These are phyloP conservation scores for Carpatolechia fugitivella DNA, from an alignment of 2,888 invertebrate genomes.

Conservation along the genomic window DNA sequence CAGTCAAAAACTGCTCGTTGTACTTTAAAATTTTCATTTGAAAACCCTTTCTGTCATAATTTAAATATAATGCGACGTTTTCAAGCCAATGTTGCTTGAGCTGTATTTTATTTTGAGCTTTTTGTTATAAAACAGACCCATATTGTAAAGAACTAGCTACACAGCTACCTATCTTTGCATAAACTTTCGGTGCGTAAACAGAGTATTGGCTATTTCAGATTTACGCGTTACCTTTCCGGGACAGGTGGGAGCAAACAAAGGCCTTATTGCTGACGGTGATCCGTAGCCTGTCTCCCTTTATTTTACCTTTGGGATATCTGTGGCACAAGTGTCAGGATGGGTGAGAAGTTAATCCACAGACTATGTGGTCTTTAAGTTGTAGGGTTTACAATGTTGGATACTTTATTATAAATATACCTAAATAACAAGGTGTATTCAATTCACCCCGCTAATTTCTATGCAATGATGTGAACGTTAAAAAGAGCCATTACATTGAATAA, in stretches of 20 bases:
- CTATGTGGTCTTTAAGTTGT: background rate
- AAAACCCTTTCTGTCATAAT: too few species aligned
- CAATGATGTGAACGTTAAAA: too few species aligned
- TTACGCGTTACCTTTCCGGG: conserved; percentile 8
- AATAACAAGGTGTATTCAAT: too few species aligned
- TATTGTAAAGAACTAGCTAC: background rate
- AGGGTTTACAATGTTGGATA: background rate
- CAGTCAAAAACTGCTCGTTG: too few species aligned
- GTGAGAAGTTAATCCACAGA: conserved; percentile 4
- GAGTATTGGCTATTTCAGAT: conserved; percentile 5
- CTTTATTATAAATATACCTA: too few species aligned
- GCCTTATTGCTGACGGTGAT: conserved; percentile 6
- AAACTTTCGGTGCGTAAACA: background rate
- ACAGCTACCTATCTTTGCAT: background rate
- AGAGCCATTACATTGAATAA: too few species aligned
- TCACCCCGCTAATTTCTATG: too few species aligned
- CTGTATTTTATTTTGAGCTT: too few species aligned
- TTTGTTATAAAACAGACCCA: too few species aligned
- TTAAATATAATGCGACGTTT: too few species aligned
- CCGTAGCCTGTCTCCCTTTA: conserved; percentile 1
- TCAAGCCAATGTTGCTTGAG: too few species aligned
- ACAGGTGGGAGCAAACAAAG: conserved; percentile 7
- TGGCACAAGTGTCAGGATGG: conserved; percentile 3
- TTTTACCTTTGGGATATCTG: conserved; percentile 5
- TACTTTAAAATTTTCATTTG: too few species aligned